These are phyloP conservation scores for Mycalesis mineus DNA, from an alignment of 2,888 invertebrate genomes.

Conservation along the genomic window DNA sequence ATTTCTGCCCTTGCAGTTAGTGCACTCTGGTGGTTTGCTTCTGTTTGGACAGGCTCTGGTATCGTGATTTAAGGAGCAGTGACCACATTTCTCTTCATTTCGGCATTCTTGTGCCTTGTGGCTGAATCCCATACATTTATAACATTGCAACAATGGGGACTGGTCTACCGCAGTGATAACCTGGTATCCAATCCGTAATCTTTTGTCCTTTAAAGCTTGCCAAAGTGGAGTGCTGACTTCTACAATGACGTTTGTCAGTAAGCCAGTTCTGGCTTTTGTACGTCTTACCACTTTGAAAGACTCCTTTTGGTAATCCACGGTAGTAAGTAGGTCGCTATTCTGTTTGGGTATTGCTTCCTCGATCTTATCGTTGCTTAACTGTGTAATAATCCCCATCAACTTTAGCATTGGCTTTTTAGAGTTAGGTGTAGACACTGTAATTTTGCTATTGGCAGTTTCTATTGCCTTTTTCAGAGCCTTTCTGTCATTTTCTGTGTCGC, in stretches of 20 bases:
- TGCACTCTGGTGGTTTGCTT: background rate
- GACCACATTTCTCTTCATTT: background rate
- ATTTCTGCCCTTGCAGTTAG: background rate
- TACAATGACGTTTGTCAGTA: too few species aligned
- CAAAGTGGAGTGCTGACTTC: slow-evolving; percentile 16
- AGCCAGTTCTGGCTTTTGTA: too few species aligned
- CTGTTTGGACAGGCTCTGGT: background rate
- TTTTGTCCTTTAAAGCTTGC: background rate
- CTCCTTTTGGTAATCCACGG: too few species aligned
- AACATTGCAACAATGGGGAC: background rate
- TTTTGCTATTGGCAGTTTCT: background rate
- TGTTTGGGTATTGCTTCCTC: too few species aligned
- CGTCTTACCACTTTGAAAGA: too few species aligned
- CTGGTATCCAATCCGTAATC: slow-evolving; percentile 3
- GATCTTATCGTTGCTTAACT: too few species aligned
- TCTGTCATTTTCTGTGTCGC: background rate
- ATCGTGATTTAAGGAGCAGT: background rate
- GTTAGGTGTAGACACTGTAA: background rate
- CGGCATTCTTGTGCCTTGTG: background rate
- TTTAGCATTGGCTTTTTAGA: background rate
- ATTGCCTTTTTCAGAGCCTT: background rate
- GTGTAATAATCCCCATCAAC: too few species aligned
- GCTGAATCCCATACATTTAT: background rate
- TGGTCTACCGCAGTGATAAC: slow-evolving; percentile 11
- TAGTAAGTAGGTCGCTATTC: too few species aligned